A percentile compares a stretch with the other conserved stretches of the same genome.
These are phyloP conservation scores for Caenorhabditis virilis DNA, from an alignment of 2,888 invertebrate genomes.

Conservation along the genomic window DNA sequence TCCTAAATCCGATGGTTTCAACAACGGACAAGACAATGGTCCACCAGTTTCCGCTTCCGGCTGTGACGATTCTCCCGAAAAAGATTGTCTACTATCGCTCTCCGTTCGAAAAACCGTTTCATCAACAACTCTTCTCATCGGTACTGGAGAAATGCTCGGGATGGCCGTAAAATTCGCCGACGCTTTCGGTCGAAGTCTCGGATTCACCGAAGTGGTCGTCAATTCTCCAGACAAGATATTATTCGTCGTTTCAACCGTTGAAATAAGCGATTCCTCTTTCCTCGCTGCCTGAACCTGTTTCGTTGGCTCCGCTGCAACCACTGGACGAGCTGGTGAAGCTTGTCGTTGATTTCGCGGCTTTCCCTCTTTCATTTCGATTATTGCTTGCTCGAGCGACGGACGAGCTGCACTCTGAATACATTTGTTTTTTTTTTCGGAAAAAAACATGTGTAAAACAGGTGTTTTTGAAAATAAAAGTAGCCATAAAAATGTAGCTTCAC, in stretches of 20 bases:
- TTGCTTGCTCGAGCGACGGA: not conserved
- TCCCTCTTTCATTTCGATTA: not conserved
- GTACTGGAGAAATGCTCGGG: slow-evolving; percentile 19
- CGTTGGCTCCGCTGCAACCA: too few species aligned
- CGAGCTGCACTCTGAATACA: slow-evolving; percentile 1
- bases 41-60: slow-evolving; percentile 6
- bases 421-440: too few species aligned
- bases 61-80: slow-evolving; percentile 14
- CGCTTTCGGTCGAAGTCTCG: slow-evolving; percentile 66
- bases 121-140: not conserved
- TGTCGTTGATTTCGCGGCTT: slow-evolving; percentile 14
- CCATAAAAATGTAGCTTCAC: too few species aligned
- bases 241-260: not conserved
- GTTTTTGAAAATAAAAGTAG: too few species aligned
- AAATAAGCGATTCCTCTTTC: not conserved
- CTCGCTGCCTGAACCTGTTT: not conserved
- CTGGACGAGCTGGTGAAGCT: too few species aligned
- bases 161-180: slow-evolving; percentile 13
- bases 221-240: too few species aligned
- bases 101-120: slow-evolving; percentile 9
- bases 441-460: too few species aligned
- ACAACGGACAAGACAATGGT: slow-evolving; percentile 35
- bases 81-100: slow-evolving; percentile 11
- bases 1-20: slow-evolving; percentile 40
- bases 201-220: slow-evolving; percentile 64